Evolutionary conservation across 2,113 vertebrate genomes (phyloP).

Genomic region (Hiodon alosoides): DNA sequence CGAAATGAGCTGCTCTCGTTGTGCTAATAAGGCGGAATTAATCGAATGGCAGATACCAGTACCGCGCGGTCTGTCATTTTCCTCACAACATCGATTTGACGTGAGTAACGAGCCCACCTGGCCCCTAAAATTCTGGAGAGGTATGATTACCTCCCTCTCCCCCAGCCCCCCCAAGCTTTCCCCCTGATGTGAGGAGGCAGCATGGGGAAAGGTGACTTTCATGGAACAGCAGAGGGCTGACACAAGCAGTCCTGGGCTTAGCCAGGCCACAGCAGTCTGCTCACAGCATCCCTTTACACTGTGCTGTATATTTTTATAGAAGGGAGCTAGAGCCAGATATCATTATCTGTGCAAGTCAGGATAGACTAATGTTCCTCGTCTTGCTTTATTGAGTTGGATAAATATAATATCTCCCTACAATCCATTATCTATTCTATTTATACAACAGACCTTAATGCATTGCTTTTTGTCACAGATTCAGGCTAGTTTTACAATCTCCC

Average conservation of each 20-base stretch:
- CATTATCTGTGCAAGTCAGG: slow-evolving; percentile 68
- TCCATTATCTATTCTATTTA: slow-evolving; percentile 63
- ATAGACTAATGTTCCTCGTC: slow-evolving; percentile 64
- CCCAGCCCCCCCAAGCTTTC: not conserved
- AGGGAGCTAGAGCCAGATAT: slow-evolving; percentile 59
- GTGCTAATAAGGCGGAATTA: slow-evolving; percentile 24
- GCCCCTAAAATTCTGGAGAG: slow-evolving; percentile 17
- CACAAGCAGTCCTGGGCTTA: slow-evolving; percentile 52
- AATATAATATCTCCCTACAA: slow-evolving; percentile 65
- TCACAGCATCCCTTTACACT: slow-evolving; percentile 42
- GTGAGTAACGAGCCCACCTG: slow-evolving; percentile 31
- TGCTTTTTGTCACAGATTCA: slow-evolving; percentile 43
- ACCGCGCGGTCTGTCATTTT: slow-evolving; percentile 28
- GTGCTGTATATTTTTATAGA: slow-evolving; percentile 42
- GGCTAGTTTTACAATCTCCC: slow-evolving; percentile 4
- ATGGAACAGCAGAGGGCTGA: slow-evolving; percentile 54
- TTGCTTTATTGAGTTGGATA: slow-evolving; percentile 70
- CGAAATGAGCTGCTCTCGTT: slow-evolving; percentile 26
- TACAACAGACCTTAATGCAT: slow-evolving; percentile 51
- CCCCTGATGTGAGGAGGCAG: slow-evolving; percentile 15
- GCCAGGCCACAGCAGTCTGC: slow-evolving; percentile 47
- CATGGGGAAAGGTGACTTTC: slow-evolving; percentile 57
- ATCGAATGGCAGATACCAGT: slow-evolving; percentile 27
- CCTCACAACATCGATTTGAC: slow-evolving; percentile 18
- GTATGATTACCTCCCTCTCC: slow-evolving; percentile 2